A percentile compares a stretch with the other conserved stretches of the same genome.
Evolutionary conservation across 2,888 invertebrate species (phyloP).

Genomic region (Eurois occulta): DNA sequence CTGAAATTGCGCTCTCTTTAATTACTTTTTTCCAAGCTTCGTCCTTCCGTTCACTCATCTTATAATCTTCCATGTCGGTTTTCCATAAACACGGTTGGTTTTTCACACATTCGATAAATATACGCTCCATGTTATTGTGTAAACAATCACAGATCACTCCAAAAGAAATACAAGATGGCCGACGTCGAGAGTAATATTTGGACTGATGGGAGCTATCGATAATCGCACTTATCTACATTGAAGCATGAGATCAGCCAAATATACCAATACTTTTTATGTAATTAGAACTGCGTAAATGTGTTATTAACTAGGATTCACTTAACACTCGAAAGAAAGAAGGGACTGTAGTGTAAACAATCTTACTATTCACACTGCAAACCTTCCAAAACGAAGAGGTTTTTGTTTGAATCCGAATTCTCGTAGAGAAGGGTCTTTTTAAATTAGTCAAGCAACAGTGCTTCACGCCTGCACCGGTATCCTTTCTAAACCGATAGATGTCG

Average conservation of each 20-base stretch:
- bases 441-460: not conserved
- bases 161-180: slow-evolving; percentile 43
- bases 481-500: slow-evolving; percentile 23
- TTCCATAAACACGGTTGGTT: slow-evolving; percentile 49
- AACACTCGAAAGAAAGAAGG: not conserved
- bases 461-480: not conserved
- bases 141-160: slow-evolving; percentile 29
- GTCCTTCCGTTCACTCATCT: slow-evolving; percentile 35
- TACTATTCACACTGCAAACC: slow-evolving; percentile 1
- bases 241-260: not conserved
- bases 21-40: slow-evolving; percentile 50
- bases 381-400: not conserved
- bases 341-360: not conserved
- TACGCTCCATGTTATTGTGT: slow-evolving; percentile 41
- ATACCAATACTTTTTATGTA: not conserved
- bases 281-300: not conserved
- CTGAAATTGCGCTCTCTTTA: slow-evolving; percentile 45
- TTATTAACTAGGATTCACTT: not conserved
- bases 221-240: not conserved
- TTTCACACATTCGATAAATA: slow-evolving; percentile 52
- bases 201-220: not conserved
- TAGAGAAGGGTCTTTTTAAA: not conserved
- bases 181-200: not conserved
- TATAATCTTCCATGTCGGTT: slow-evolving; percentile 45
- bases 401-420: not conserved